Evolutionary conservation across 2,797 vertebrate species (phyloP).

Genomic region (Craterocephalus amniculus): DNA sequence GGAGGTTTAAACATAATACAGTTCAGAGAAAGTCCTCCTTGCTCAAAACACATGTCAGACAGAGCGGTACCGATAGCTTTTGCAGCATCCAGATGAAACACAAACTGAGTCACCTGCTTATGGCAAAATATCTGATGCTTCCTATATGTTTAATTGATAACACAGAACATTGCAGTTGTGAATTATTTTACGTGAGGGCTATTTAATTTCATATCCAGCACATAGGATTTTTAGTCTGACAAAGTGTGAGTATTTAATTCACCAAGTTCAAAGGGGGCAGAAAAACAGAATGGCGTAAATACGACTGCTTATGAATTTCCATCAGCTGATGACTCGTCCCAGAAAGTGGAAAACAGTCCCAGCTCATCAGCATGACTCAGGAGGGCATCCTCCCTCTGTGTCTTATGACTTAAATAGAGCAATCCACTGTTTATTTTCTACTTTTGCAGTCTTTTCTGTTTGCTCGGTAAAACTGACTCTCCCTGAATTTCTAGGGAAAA

Average conservation of each 20-base stretch:
- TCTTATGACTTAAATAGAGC: constrained; percentile 27
- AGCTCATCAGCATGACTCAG: constrained; percentile 24
- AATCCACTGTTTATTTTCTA: constrained; percentile 30
- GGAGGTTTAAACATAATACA: constrained; percentile 12
- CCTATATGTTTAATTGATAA: background rate
- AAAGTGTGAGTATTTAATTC: background rate
- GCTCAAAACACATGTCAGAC: background rate
- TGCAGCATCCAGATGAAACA: background rate
- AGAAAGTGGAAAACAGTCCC: background rate
- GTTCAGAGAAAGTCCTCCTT: background rate
- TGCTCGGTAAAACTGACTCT: constrained; percentile 34
- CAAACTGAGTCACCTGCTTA: background rate
- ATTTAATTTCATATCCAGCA: background rate
- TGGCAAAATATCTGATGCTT: background rate
- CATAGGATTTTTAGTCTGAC: background rate
- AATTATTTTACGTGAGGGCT: background rate
- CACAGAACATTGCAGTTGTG: background rate
- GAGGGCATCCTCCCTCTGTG: constrained; percentile 18
- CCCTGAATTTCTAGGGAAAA: constrained; percentile 52
- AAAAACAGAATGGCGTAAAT: background rate
- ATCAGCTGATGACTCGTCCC: constrained; percentile 20
- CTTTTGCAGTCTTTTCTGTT: constrained; percentile 40
- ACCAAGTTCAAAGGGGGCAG: background rate
- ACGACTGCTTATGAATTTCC: constrained; percentile 10
- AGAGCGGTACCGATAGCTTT: background rate